phyloP scores from a whole-genome alignment of 2,797 vertebrate genomes.

The Tokudaia tokunoshimensis region DNA sequence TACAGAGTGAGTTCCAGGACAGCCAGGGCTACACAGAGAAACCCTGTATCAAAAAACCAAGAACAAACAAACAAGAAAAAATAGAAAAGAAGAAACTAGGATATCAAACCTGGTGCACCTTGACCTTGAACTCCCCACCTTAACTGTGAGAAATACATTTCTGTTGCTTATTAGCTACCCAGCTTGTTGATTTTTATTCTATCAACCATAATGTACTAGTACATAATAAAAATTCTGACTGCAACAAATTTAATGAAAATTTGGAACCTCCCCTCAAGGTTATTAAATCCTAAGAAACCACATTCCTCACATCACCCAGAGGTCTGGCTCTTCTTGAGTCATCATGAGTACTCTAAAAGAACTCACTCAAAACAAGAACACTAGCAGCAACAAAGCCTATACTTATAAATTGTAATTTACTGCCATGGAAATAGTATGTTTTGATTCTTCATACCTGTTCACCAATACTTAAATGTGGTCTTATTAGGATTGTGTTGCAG shows the following conservation, averaged over 20 bases:
- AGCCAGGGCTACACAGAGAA: too few relatives aligned
- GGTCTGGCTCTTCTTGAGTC: neutral
- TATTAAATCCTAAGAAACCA: slow-evolving; percentile 12
- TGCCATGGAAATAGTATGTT: neutral
- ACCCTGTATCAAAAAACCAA: too few relatives aligned
- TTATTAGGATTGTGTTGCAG: neutral
- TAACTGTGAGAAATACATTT: neutral
- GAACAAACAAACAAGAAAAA: too few relatives aligned
- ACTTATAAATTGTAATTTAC: neutral
- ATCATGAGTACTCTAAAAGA: neutral
- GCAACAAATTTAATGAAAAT: neutral
- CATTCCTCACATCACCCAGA: neutral
- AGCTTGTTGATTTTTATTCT: neutral
- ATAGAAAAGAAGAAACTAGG: neutral
- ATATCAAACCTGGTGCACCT: neutral
- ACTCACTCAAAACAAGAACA: neutral
- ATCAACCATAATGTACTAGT: neutral
- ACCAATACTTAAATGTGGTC: neutral
- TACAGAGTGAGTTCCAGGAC: too few relatives aligned
- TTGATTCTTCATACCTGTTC: neutral
- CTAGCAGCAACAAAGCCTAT: neutral
- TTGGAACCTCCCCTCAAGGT: neutral
- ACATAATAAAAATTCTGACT: neutral
- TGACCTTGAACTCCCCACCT: neutral
- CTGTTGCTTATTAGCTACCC: neutral